Conservation (phyloP, 2,113 vertebrate genomes). For the Festucalex cinctus region DNA sequence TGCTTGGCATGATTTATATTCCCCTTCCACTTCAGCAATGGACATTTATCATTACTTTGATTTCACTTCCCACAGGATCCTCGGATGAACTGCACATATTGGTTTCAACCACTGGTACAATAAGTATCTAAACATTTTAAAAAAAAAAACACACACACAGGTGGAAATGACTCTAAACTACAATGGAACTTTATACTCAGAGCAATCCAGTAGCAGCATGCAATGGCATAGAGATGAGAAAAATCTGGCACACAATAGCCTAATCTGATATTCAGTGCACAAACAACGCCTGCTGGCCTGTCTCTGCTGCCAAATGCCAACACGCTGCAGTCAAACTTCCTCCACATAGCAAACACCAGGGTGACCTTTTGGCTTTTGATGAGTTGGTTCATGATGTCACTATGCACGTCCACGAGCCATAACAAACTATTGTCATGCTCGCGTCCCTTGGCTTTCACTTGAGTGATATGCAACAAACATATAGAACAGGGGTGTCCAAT, state of each 20-base stretch:
- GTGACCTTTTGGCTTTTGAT: constrained; percentile 11
- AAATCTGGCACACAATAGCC: constrained; percentile 46
- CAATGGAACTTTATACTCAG: constrained; percentile 43
- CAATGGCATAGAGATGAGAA: constrained; percentile 43
- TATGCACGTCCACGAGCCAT: constrained; percentile 16
- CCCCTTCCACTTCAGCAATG: too few relatives aligned
- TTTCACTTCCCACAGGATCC: too few relatives aligned
- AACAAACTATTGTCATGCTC: background rate
- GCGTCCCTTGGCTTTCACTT: background rate
- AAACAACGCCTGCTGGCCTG: constrained; percentile 58
- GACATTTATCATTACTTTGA: too few relatives aligned
- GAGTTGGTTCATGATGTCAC: constrained; percentile 2
- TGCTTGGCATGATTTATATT: too few relatives aligned
- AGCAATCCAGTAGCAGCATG: constrained; percentile 52
- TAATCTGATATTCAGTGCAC: constrained; percentile 58
- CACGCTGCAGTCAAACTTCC: constrained; percentile 34
- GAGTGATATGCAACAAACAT: constrained; percentile 20
- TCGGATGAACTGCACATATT: too few relatives aligned
- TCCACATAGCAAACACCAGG: constrained; percentile 27
- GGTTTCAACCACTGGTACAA: too few relatives aligned
- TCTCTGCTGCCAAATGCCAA: constrained; percentile 48
- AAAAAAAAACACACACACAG: too few relatives aligned
- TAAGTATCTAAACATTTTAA: too few relatives aligned
- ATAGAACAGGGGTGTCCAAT: too few relatives aligned
- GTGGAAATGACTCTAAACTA: too few relatives aligned